These are phyloP conservation scores for Melanotaenia pygmaea DNA, from an alignment of 2,797 vertebrate species.

Conservation along the genomic window DNA sequence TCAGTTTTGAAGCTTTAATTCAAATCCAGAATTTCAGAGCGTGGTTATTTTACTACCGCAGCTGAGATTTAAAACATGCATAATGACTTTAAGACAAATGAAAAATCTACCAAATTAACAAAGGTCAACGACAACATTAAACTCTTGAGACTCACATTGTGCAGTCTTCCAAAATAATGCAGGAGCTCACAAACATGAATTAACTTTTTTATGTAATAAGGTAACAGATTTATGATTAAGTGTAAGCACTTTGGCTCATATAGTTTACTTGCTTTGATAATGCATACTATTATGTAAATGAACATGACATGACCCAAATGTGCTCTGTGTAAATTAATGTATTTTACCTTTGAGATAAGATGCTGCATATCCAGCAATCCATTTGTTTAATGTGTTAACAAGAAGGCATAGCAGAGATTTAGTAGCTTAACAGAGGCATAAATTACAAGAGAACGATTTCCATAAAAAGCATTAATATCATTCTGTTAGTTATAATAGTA, in stretches of 20 bases:
- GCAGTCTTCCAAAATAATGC: constrained; percentile 30
- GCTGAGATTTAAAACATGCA: constrained; percentile 6
- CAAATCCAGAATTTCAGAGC: not conserved
- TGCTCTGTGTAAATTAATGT: constrained; percentile 83
- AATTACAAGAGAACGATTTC: constrained; percentile 75
- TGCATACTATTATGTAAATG: constrained; percentile 83
- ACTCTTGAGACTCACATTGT: constrained; percentile 4
- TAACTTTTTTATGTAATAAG: constrained; percentile 70
- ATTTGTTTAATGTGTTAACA: constrained; percentile 70
- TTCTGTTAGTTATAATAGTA: constrained; percentile 64
- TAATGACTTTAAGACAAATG: constrained; percentile 3
- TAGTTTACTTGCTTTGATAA: constrained; percentile 81
- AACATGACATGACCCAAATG: constrained; percentile 81
- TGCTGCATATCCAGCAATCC: constrained; percentile 53
- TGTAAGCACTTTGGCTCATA: constrained; percentile 72
- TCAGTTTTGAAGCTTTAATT: constrained; percentile 1
- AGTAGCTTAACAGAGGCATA: constrained; percentile 71
- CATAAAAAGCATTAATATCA: constrained; percentile 56
- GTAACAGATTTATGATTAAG: constrained; percentile 75
- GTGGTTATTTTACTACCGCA: not conserved
- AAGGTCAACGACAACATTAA: constrained; percentile 16
- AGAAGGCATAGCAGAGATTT: constrained; percentile 61
- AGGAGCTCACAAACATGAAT: constrained; percentile 47
- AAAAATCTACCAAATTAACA: constrained; percentile 14
- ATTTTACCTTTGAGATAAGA: constrained; percentile 83